Evolutionary conservation across 2,797 vertebrate genomes (phyloP).

Genomic region (Danionella dracula): DNA sequence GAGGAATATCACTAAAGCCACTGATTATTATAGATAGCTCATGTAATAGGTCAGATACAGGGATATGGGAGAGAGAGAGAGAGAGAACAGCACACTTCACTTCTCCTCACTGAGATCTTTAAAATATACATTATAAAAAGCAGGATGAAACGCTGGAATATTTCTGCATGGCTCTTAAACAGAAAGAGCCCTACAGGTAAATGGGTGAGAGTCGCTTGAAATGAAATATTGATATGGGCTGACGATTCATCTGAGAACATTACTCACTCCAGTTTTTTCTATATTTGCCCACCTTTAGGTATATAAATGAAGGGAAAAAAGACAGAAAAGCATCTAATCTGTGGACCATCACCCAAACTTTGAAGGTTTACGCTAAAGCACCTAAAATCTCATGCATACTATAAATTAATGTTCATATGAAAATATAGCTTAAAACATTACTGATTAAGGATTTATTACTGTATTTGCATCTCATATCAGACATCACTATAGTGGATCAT

Average conservation of each 20-base stretch:
- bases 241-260: conserved; percentile 33
- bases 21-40: too few species aligned
- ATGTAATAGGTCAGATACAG: too few species aligned
- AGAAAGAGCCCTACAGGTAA: conserved; percentile 43
- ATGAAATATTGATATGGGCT: conserved; percentile 45
- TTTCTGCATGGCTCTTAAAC: conserved; percentile 38
- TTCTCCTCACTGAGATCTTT: conserved; percentile 23
- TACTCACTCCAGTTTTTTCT: conserved; percentile 17
- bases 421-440: too few species aligned
- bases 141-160: conserved; percentile 13
- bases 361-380: too few species aligned
- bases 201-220: conserved; percentile 26
- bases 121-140: conserved; percentile 46
- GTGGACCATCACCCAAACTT: too few species aligned
- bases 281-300: not conserved
- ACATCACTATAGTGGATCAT: too few species aligned
- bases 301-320: not conserved
- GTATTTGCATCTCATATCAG: too few species aligned
- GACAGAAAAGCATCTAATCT: too few species aligned
- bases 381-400: too few species aligned
- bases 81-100: conserved; percentile 12
- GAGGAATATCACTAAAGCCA: too few species aligned
- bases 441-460: too few species aligned
- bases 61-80: conserved; percentile 1
- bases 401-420: too few species aligned